A percentile compares a stretch with the other conserved stretches of the same genome.
phyloP scores from a whole-genome alignment of 23 tunicate genomes.

The Oikopleura albicans region DNA sequence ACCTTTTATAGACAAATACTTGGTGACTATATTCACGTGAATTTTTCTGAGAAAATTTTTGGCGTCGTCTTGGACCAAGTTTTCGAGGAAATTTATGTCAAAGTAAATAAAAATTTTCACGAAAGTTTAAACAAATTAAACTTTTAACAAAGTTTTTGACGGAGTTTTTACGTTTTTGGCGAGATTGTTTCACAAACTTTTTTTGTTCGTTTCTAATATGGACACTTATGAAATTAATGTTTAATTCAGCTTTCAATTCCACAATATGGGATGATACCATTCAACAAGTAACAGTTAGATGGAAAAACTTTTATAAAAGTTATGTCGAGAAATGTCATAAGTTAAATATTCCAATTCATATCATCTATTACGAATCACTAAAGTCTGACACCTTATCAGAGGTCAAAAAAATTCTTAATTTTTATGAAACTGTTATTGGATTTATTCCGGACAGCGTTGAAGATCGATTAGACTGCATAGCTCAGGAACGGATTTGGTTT shows the following conservation, averaged over 20 bases:
- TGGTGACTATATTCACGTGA: no score
- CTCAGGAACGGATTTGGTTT: no score
- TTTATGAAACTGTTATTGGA: not conserved
- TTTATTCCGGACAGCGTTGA: not conserved
- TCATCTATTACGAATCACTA: not conserved
- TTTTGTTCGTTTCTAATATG: no score
- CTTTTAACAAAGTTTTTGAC: no score
- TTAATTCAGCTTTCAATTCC: not conserved
- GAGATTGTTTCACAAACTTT: no score
- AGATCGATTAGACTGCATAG: not conserved
- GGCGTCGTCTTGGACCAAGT: no score
- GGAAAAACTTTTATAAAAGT: not conserved
- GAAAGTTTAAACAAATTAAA: no score
- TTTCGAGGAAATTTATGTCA: no score
- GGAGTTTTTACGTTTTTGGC: no score
- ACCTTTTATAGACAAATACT: no score
- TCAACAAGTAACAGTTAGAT: not conserved
- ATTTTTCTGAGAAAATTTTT: no score
- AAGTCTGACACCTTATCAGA: not conserved
- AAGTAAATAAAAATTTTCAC: no score
- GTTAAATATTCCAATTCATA: not conserved
- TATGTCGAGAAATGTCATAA: not conserved
- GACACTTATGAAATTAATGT: not conserved
- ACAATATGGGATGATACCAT: not conserved
- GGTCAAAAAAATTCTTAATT: not conserved